Base-by-base conservation (phyloP, 2,113 vertebrate genomes). In the Halcyon malimbica region DNA sequence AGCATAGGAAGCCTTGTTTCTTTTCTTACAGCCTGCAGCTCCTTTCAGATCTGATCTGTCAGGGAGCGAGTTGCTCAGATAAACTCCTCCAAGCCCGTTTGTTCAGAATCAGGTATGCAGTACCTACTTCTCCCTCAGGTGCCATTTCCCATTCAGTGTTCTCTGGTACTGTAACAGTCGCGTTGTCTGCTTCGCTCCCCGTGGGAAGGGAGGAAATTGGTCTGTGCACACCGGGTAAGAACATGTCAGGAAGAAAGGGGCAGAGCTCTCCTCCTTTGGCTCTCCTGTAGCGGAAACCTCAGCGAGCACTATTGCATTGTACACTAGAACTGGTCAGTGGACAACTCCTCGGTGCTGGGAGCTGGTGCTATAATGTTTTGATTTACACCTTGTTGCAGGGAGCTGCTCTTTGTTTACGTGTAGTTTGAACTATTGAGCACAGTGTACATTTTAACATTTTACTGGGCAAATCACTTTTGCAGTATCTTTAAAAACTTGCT, bases 271-370 rank as follows among this genome's bases (percentile, higher is more conserved):
- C 89, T 67, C 65, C 67, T 51, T 76, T 53, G 46, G 92, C 50
- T 70, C 53, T 63, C 1, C 37, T 90, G 65, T 97, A 83, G 95
- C 88, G 69, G 96, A 90, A 93, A 95, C 93, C 95, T 97, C 96
- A 96, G 97, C 94, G 2, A 89, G 94, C 82, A 79, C 91, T 90
- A 96, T 23, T 90, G 96, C 83, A 90, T 77, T 93, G 93, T 84
- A 91, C 97, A 76, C 87, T 81, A 33, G 93, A 89, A 93, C 76
- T 97, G 95, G 94, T 94, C 95, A 85, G 65, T 42, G 82, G 94
- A 94, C 69, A 87, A 97, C 96, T 91, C 95, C 92, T 74, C 69
- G 97, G 97, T 98, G 97, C 98, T 98, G 95, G 96, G 96, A 96
- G 95, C 88, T 83, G 96, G 97, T 97, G 97, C 97, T 98, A 89